A percentile compares a stretch with the other conserved stretches of the same genome.
Evolutionary conservation across 2,113 vertebrate species (phyloP).

Genomic region (Actenoides hombroni): DNA sequence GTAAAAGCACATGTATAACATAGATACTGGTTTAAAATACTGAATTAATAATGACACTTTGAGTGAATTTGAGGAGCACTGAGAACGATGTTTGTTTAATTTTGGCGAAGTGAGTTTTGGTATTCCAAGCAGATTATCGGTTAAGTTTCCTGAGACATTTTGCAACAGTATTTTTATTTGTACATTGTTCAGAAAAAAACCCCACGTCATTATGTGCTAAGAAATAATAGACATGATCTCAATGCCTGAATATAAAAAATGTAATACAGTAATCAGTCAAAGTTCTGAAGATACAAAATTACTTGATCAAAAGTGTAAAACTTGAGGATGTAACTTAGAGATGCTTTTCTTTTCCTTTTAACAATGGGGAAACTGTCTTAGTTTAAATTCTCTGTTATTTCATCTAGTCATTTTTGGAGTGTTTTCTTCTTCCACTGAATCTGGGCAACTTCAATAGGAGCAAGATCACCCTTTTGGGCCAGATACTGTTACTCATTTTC

Average conservation of each 20-base stretch:
- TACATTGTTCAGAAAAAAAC: neutral
- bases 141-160: neutral
- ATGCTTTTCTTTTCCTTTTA: neutral
- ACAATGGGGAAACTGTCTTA: neutral
- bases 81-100: neutral
- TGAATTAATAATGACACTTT: neutral
- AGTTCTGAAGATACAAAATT: neutral
- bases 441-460: neutral
- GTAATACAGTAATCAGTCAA: neutral
- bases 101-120: neutral
- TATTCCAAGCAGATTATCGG: neutral
- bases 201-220: neutral
- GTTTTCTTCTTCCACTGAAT: neutral
- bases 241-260: neutral
- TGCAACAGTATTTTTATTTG: neutral
- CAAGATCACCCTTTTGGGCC: neutral
- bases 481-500: neutral
- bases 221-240: neutral
- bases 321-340: neutral
- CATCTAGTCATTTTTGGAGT: neutral
- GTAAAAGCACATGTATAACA: neutral
- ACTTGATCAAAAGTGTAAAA: neutral
- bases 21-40: neutral
- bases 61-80: fast-evolving
- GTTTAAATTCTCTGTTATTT: neutral